Evolutionary conservation across 2,888 invertebrate species (phyloP).

Genomic region (Eristalis arbustorum): DNA sequence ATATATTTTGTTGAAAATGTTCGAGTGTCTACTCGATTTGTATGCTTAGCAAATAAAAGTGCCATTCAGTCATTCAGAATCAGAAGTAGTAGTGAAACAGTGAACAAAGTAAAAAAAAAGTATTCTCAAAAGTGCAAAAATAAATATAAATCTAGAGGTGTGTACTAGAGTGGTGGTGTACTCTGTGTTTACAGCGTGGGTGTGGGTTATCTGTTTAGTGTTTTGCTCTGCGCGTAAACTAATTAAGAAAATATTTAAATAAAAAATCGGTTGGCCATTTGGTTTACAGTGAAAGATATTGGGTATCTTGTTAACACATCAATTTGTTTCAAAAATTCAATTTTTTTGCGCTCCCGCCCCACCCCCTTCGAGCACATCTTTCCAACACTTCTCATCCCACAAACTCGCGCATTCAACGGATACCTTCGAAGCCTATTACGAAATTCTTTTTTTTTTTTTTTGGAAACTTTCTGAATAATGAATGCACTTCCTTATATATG

Average conservation of each 20-base stretch:
- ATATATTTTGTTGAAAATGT: constrained; percentile 36
- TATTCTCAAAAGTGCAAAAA: constrained; percentile 53
- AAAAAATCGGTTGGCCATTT: constrained; percentile 1
- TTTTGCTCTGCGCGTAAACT: constrained; percentile 26
- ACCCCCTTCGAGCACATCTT: neutral
- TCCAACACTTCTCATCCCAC: neutral
- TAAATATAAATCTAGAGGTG: constrained; percentile 54
- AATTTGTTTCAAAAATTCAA: neutral
- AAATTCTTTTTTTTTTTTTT: constrained; percentile 22
- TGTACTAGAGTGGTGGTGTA: constrained; percentile 53
- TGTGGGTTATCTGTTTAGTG: constrained; percentile 36
- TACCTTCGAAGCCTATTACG: constrained; percentile 27
- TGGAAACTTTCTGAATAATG: constrained; percentile 43
- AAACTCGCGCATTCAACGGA: constrained; percentile 14
- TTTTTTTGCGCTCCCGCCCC: constrained; percentile 8
- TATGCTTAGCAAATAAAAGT: constrained; percentile 56
- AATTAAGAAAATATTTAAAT: constrained; percentile 34
- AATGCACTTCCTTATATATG: constrained; percentile 54
- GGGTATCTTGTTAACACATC: constrained; percentile 27
- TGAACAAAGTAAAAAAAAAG: too few species aligned
- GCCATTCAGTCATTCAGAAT: constrained; percentile 29
- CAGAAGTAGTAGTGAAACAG: constrained; percentile 50
- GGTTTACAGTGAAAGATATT: neutral
- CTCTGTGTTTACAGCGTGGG: constrained; percentile 43
- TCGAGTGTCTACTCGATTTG: constrained; percentile 40